Base-by-base conservation (phyloP, 2,888 invertebrate genomes). In the Ophion ventricosus region DNA sequence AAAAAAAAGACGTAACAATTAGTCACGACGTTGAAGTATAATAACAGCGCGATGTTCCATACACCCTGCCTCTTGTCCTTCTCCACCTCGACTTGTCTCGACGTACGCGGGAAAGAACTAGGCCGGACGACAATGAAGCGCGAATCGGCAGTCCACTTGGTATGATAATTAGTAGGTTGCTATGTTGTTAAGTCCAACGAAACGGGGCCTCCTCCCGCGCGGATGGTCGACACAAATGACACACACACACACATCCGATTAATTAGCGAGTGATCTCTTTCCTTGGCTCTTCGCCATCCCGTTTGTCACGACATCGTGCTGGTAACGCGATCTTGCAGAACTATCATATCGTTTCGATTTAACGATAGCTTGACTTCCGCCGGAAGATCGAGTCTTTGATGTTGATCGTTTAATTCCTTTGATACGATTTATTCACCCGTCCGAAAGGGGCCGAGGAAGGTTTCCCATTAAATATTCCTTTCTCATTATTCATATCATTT, bases 101-200 rank as follows among this genome's bases (percentile, higher is more conserved):
- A 29, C n/a, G 29, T 23, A 59, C 59, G 35, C 59, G 35, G 35
- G 8, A 70, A 25, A 73, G 75, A 84, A 85, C 73, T 67, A 77
- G 72, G 72, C 72, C 79, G 49, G 73, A 78, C 77, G 79, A 83
- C 72, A 61, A 35, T 40, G 26, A 29, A 54, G 49, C 76, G 74
- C 49, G 74, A 76, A 67, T 66, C 80, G 76, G 67, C 79, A 63
- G 74, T 70, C 57, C 69, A 74, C 63, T 26, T 76, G 54, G 85
- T 86, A 85, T 88, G 88, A 90, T 90, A 90, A 91, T 91, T 91
- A 90, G 85, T 91, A 89, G 91, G 91, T 86, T 90, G 90, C 80
- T 79, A 64, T 80, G 83, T 87, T 88, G 90, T 91, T 91, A 91
- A 91, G 88, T 40, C 85, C 88, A 88, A 89, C 89, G 88, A 87